Evolutionary conservation across 2,888 invertebrate genomes (phyloP), one percentile per base, ranked within the genome.

Genomic region (Papilio protenor): DNA sequence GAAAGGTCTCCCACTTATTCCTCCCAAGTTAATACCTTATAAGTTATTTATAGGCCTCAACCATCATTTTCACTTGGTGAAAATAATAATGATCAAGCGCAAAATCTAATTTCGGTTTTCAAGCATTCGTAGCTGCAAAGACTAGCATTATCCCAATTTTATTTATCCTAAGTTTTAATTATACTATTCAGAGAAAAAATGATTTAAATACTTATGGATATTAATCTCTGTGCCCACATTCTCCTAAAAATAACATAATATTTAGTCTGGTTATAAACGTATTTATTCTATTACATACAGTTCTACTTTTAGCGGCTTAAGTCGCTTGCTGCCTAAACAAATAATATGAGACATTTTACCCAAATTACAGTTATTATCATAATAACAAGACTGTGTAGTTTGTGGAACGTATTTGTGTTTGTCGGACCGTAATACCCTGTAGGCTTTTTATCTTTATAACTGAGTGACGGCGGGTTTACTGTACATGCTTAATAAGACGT

Each of bases 401-500:
- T 45, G 66, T 69, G 66, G 11, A 69, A 69, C 21, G 45, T 69
- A 45, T 69, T 69, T 69, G 21, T 69, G 66, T 69, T 69, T 45
- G 66, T 69, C 45, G 66, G 66, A 6, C 45, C 66, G 66, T 69
- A 45, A 69, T 69, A 69, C 66, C 66, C 66, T n/a, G n/a, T 69
- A 69, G 66, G 66, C 33, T 69, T 69, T 69, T 69, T 69, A 69
- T 69, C 66, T 69, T 69, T 69, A 69, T 69, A 69, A 69, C 66
- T 45, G 66, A 40, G 64, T 8, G 64, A 69, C 66, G 66, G 45
- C 12, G n/a, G 66, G 40, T 45, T 69, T 69, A 69, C 66, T 69
- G 66, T 45, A 21, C 45, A 4, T 69, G 21, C 45, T 45, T 69
- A 69, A n/a, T 66, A 45, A 45, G 66, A 33, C 45, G 45, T 69